A percentile compares a stretch with the other conserved stretches of the same genome.
Conservation (phyloP, 2,888 invertebrate genomes). For the Oxytorus armatus region DNA sequence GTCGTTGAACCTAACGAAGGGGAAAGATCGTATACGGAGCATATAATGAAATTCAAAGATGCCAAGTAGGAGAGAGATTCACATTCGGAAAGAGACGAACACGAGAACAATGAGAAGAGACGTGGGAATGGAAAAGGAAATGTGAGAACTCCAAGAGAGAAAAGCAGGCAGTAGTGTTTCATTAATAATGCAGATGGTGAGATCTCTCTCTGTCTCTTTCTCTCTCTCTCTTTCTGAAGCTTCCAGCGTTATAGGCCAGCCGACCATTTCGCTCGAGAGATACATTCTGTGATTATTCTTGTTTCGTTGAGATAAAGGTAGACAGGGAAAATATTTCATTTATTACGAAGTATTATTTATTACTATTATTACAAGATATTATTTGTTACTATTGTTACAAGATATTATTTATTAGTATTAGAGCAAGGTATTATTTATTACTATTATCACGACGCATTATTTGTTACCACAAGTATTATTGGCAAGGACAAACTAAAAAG, state of each 20-base stretch:
- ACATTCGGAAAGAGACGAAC: slow-evolving; percentile 51
- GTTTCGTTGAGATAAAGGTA: slow-evolving; percentile 40
- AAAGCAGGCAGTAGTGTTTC: slow-evolving; percentile 63
- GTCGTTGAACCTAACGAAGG: neutral
- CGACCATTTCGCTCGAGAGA: slow-evolving; percentile 39
- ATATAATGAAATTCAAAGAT: slow-evolving; percentile 70
- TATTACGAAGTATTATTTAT: slow-evolving; percentile 28
- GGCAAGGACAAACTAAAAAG: no score
- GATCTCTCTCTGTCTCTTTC: slow-evolving; percentile 32
- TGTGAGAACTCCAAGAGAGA: slow-evolving; percentile 47
- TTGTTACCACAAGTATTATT: no score
- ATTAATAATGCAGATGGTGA: slow-evolving; percentile 72
- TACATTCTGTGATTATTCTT: slow-evolving; percentile 68
- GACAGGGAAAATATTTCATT: slow-evolving; percentile 23
- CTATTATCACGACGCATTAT: neutral
- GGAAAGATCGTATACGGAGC: slow-evolving; percentile 60
- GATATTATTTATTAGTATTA: neutral
- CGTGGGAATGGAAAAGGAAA: slow-evolving; percentile 43
- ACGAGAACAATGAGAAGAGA: slow-evolving; percentile 40
- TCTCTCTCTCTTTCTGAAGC: slow-evolving; percentile 25
- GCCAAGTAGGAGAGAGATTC: slow-evolving; percentile 30
- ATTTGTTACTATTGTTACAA: neutral
- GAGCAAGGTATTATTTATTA: neutral
- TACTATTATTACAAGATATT: slow-evolving; percentile 3
- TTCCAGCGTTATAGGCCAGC: slow-evolving; percentile 14